Base-by-base conservation (phyloP, 2,113 vertebrate species). In the Antennarius striatus region DNA sequence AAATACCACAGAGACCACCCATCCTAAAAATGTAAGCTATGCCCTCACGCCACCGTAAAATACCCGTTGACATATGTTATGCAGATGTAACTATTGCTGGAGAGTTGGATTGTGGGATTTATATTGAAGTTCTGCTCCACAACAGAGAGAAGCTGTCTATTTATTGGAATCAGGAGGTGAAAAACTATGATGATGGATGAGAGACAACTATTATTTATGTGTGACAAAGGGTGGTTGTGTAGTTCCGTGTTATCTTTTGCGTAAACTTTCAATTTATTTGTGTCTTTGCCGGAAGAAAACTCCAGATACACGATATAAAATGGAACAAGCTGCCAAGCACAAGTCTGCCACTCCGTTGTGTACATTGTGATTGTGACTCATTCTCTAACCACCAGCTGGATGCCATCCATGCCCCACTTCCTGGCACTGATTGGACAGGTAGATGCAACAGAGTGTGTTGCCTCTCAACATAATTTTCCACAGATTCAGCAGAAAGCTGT, bases 401-500 rank as follows among this genome's bases (percentile, higher is more conserved):
- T 68, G 74, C 74, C 77, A 43, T 77, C 72, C 62, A 51, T 32
- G 13, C 71, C 71, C 66, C 58, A 68, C 58, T 78, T 70, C 73
- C 59, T n/a, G 4, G 16, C 17, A 52, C 86, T 89, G 81, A 91
- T 86, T 90, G 84, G 80, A 83, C 79, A 84, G 87, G 78, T 91
- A 86, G 60, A 83, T 48, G 66, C 65, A 63, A 70, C 16, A 73
- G 58, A 71, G 75, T 15, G 30, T 50, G 70, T 77, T 86, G 73
- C 76, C 73, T 68, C 63, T 68, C 63, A 73, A 77, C 17, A 4
- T 73, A 72, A 69, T 79, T 91, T 93, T 93, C 91, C 90, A 89
- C 83, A 77, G 70, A 82, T 90, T 91, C 89, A 91, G 91, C 92
- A 89, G 80, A 88, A 91, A 85, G 77, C 22, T 22, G 22, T 22